phyloP scores from a whole-genome alignment of 2,797 vertebrate genomes.

The Fratercula arctica region DNA sequence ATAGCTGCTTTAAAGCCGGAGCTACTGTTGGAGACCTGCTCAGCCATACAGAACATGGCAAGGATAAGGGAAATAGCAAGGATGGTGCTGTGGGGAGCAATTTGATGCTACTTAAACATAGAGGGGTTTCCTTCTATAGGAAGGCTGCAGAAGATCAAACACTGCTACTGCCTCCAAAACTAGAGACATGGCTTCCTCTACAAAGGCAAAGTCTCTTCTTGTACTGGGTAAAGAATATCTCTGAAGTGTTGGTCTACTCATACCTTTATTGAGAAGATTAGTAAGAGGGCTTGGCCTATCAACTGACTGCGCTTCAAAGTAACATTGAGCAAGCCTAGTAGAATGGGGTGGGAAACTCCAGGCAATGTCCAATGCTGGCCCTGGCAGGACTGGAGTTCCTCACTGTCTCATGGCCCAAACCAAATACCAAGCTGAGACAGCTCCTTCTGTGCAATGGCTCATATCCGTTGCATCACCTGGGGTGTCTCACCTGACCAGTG shows the following conservation, averaged over 20 bases:
- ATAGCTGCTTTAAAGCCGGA: background rate
- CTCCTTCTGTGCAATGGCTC: background rate
- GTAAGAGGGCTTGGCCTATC: background rate
- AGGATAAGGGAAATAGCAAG: background rate
- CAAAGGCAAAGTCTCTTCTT: background rate
- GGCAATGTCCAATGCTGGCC: background rate
- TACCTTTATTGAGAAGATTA: background rate
- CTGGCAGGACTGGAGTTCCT: background rate
- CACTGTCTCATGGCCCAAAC: background rate
- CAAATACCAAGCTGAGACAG: background rate
- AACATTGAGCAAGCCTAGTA: background rate
- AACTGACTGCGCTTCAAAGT: background rate
- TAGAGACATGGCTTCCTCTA: background rate
- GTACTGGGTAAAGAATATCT: background rate
- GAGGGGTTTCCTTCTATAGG: background rate
- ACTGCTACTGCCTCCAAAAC: background rate
- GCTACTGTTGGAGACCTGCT: background rate
- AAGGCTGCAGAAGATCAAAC: background rate
- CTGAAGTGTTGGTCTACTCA: background rate
- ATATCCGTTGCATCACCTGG: background rate
- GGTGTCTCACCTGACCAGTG: background rate
- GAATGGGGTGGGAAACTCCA: background rate
- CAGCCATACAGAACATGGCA: background rate
- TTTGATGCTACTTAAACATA: background rate
- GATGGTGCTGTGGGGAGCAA: background rate